A percentile compares a stretch with the other conserved stretches of the same genome.
Evolutionary conservation across 2,888 invertebrate species (phyloP).

Genomic region (Nematopogon swammerdamellus): DNA sequence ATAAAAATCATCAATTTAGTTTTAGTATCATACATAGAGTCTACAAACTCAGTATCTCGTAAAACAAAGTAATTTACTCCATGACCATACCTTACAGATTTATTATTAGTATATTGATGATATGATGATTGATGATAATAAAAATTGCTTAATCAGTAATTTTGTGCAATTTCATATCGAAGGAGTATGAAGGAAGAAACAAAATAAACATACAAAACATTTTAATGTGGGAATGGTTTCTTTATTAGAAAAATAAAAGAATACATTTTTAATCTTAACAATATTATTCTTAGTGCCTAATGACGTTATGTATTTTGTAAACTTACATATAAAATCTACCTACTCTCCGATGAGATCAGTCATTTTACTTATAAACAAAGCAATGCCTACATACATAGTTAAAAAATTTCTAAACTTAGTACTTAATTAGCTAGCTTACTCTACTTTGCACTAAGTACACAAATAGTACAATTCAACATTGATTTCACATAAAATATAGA

Average conservation of each 20-base stretch:
- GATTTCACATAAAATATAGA: neutral
- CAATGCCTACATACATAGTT: conserved; percentile 2
- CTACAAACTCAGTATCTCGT: no score
- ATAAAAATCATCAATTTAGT: no score
- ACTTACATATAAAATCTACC: neutral
- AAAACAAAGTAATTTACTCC: no score
- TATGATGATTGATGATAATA: no score
- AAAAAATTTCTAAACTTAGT: neutral
- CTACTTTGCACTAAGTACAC: conserved; percentile 1
- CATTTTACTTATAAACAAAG: conserved; percentile 13
- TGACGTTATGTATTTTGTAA: neutral
- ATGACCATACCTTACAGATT: no score
- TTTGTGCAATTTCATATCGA: no score
- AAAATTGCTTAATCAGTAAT: no score
- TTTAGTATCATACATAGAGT: no score
- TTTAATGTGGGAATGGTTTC: neutral
- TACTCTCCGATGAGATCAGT: conserved; percentile 41
- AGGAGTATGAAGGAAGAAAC: neutral
- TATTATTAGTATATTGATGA: no score
- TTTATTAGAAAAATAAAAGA: neutral
- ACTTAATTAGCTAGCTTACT: neutral
- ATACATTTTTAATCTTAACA: conserved; percentile 2
- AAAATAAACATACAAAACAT: neutral
- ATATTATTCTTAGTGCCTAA: neutral
- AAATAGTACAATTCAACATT: neutral